Evolutionary conservation across 2,888 invertebrate genomes (phyloP).

Genomic region (Antitype chi): DNA sequence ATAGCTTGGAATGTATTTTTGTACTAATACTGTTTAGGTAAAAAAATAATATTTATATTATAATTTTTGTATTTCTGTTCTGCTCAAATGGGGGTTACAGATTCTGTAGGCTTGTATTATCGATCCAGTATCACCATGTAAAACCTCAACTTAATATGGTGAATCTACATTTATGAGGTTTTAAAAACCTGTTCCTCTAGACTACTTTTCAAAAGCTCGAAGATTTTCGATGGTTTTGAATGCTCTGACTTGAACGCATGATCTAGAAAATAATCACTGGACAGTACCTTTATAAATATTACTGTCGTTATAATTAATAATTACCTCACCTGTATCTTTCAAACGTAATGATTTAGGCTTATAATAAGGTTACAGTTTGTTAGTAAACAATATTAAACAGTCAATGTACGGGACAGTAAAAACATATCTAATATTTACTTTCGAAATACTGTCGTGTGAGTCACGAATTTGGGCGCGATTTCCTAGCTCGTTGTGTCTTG

Average conservation of each 20-base stretch:
- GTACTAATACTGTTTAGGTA: neutral
- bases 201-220: neutral
- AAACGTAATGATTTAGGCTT: constrained; percentile 5
- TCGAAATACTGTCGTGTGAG: constrained; percentile 50
- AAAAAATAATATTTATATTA: too few species aligned
- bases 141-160: neutral
- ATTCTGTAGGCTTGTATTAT: neutral
- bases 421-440: constrained; percentile 56
- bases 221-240: neutral
- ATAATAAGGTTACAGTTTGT: constrained; percentile 45
- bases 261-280: neutral
- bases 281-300: too few species aligned
- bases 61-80: too few species aligned
- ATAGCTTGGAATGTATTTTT: neutral
- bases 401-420: constrained; percentile 55
- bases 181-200: too few species aligned
- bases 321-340: neutral
- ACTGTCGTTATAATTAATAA: neutral
- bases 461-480: constrained; percentile 42
- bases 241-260: neutral
- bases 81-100: neutral
- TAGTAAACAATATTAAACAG: constrained; percentile 57
- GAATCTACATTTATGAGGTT: too few species aligned
- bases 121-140: neutral
- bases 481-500: constrained; percentile 44